Percentiles rank a stretch among this genome's conserved stretches.
phyloP scores from a whole-genome alignment of 2,113 vertebrate species.

The Vanacampus margaritifer region DNA sequence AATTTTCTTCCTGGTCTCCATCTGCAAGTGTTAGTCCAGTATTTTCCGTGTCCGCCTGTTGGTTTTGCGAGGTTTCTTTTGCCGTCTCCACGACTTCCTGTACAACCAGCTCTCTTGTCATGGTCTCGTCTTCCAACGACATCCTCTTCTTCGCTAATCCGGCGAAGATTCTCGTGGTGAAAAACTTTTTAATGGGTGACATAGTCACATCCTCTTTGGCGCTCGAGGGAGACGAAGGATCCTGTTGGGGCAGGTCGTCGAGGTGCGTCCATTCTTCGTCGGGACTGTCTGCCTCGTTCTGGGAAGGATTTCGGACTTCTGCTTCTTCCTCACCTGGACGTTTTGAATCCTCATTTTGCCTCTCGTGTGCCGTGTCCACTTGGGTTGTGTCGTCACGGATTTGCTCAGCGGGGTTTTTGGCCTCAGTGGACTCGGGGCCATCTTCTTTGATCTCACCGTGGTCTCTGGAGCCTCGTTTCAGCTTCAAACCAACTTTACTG shows the following conservation, averaged over 20 bases:
- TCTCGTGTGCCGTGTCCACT: constrained; percentile 26
- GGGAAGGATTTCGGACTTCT: constrained; percentile 44
- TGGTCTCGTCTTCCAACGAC: constrained; percentile 66
- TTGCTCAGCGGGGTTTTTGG: constrained; percentile 12
- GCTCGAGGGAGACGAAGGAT: constrained; percentile 47
- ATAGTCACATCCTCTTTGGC: constrained; percentile 65
- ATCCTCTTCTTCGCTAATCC: constrained; percentile 84
- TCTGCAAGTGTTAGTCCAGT: constrained; percentile 1
- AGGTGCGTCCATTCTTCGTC: constrained; percentile 11
- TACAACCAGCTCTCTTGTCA: constrained; percentile 39
- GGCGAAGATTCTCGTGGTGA: constrained; percentile 82
- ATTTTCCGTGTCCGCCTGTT: constrained; percentile 27
- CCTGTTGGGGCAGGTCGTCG: constrained; percentile 9
- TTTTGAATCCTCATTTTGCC: constrained; percentile 44
- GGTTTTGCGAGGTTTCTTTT: constrained; percentile 16
- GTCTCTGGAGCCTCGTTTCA: constrained; percentile 82
- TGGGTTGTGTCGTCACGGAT: constrained; percentile 17
- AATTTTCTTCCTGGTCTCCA: constrained; percentile 8
- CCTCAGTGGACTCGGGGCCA: constrained; percentile 41
- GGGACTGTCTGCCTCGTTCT: constrained; percentile 17
- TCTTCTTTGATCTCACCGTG: constrained; percentile 70
- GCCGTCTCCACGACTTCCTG: constrained; percentile 16
- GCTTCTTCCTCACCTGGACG: constrained; percentile 39
- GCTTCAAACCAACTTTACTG: constrained; percentile 85
- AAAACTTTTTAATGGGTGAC: constrained; percentile 85